phyloP scores from a whole-genome alignment of 2,113 vertebrate genomes.

The Aphelocoma coerulescens region DNA sequence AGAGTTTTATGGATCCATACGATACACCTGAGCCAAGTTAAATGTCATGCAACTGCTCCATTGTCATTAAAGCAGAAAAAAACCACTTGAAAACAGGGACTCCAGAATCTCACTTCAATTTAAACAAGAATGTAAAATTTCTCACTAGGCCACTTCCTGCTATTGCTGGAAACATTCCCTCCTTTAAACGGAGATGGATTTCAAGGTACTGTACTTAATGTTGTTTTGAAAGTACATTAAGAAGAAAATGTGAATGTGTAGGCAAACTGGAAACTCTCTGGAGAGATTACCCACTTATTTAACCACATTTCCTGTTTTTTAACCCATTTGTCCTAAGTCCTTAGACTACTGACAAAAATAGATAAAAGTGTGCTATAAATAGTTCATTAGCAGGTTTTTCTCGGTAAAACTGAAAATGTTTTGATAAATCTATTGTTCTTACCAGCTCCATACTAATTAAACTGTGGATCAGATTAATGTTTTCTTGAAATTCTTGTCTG shows the following conservation, averaged over 20 bases:
- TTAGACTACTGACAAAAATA: constrained; percentile 76
- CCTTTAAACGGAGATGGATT: constrained; percentile 40
- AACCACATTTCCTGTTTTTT: constrained; percentile 85
- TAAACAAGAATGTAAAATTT: constrained; percentile 23
- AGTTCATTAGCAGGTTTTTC: constrained; percentile 69
- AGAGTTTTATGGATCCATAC: neutral
- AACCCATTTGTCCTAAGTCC: constrained; percentile 73
- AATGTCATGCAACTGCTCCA: neutral
- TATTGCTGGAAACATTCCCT: constrained; percentile 59
- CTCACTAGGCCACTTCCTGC: constrained; percentile 69
- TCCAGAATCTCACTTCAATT: neutral
- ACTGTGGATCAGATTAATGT: neutral
- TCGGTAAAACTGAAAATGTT: constrained; percentile 70
- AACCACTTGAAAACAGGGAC: neutral
- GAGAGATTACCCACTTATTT: constrained; percentile 74
- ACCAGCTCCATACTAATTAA: constrained; percentile 28
- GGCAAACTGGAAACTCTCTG: constrained; percentile 79
- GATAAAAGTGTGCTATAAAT: constrained; percentile 73
- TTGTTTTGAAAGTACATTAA: constrained; percentile 70
- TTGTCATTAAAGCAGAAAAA: neutral
- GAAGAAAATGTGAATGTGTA: constrained; percentile 62
- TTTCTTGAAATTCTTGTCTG: constrained; percentile 36
- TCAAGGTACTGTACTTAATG: constrained; percentile 57
- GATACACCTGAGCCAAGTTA: neutral
- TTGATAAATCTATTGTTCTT: constrained; percentile 66